These are phyloP conservation scores for Crocodylus rhombifer DNA, from an alignment of 2,797 vertebrate genomes.

Conservation along the genomic window DNA sequence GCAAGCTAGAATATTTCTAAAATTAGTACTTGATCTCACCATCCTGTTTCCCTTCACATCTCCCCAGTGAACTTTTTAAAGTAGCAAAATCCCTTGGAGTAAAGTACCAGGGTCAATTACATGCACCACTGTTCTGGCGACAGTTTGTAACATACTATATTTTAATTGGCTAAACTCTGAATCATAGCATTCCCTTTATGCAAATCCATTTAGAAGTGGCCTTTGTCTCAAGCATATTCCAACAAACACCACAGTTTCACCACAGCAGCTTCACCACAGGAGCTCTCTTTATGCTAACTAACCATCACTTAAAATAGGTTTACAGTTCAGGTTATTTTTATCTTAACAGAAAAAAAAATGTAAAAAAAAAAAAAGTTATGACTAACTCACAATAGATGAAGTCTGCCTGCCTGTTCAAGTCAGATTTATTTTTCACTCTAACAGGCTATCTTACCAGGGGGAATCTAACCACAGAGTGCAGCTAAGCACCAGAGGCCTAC, in stretches of 20 bases:
- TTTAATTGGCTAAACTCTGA: not conserved
- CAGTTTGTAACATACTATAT: not conserved
- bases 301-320: not conserved
- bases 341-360: not conserved
- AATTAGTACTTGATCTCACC: not conserved
- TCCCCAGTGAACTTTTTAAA: not conserved
- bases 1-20: not conserved
- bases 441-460: no score
- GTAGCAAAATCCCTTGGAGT: not conserved
- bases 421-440: not conserved
- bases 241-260: not conserved
- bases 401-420: not conserved
- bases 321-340: not conserved
- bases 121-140: not conserved
- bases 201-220: conserved; percentile 38
- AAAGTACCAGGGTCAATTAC: not conserved
- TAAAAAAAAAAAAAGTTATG: not conserved
- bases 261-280: not conserved
- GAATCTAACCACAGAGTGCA: no score
- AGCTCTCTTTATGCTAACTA: not conserved
- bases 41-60: not conserved
- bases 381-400: no score
- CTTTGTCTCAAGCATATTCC: not conserved
- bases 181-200: not conserved
- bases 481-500: no score